Evolutionary conservation across 2,888 invertebrate species (phyloP), one percentile per base, ranked within the genome.

Genomic region (Cynaeus angustus): DNA sequence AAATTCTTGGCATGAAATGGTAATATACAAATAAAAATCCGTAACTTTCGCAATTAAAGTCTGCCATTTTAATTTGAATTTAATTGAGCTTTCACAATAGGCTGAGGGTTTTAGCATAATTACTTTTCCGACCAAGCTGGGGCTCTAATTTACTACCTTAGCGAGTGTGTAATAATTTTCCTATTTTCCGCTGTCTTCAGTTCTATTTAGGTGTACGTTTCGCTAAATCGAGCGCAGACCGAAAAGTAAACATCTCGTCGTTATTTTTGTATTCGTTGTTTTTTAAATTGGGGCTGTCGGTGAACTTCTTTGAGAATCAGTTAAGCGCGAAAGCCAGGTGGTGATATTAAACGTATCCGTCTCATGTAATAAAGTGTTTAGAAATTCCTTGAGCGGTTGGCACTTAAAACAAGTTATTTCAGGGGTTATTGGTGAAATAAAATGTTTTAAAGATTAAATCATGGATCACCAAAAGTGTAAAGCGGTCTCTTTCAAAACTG

Each of bases 31-130:
- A 66, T 56, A 66, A 66, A 66, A 66, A 56, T 50, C 16, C 43
- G 14, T 55, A 66, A 66, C 66, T 66, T 66, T 66, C 14, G 55
- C 66, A 66, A 66, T 66, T 66, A 66, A 66, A 66, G 55, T 66
- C 55, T 66, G 66, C 45, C 26, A 66, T 66, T 66, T 66, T 66
- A 66, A 66, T 66, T 66, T 56, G 66, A 66, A 66, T 66, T 66
- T 66, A 66, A 66, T 66, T 66, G 66, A 66, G 66, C 66, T 14
- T 28, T 66, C 66, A 66, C 52, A 52, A 56, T 66, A 66, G 66
- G 48, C 66, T 56, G 33, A 26, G 37, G 56, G 61, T 61, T 66
- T 66, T 61, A 61, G 50, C 61, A 61, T 61, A 61, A 61, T 61
- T 61, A 61, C 61, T 61, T 59, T 59, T 59, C 46, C 21, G 53